Percentiles rank a stretch among this genome's conserved stretches.
Evolutionary conservation across 2,113 vertebrate genomes (phyloP).

Genomic region (Azemiops feae): DNA sequence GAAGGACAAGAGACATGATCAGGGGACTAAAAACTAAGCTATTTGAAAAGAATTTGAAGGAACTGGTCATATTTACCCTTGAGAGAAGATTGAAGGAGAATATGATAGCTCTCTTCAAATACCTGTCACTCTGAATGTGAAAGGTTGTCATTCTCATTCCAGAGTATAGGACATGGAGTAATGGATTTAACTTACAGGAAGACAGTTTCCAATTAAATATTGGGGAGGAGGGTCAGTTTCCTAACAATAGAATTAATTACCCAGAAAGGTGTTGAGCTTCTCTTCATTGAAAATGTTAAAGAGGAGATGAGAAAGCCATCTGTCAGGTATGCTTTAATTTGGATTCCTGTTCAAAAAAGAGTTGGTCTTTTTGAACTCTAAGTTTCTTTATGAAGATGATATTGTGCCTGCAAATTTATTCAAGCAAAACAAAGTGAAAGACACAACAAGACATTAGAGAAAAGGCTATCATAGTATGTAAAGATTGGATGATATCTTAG

Average conservation of each 20-base stretch:
- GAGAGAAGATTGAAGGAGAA: neutral
- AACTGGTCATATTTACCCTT: neutral
- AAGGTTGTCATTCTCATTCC: neutral
- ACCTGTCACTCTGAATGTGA: neutral
- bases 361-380: neutral
- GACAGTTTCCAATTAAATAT: neutral
- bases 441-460: neutral
- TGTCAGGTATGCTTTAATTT: neutral
- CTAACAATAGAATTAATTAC: neutral
- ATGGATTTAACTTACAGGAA: neutral
- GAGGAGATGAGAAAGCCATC: neutral
- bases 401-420: neutral
- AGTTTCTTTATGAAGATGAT: neutral
- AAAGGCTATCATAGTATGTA: neutral
- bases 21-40: neutral
- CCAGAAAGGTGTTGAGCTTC: neutral
- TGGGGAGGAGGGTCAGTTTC: neutral
- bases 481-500: neutral
- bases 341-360: neutral
- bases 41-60: neutral
- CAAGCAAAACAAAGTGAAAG: neutral
- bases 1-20: neutral
- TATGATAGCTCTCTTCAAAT: neutral
- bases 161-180: neutral
- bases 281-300: neutral